phyloP scores from a whole-genome alignment of 2,797 vertebrate species.

The Trematomus bernacchii region DNA sequence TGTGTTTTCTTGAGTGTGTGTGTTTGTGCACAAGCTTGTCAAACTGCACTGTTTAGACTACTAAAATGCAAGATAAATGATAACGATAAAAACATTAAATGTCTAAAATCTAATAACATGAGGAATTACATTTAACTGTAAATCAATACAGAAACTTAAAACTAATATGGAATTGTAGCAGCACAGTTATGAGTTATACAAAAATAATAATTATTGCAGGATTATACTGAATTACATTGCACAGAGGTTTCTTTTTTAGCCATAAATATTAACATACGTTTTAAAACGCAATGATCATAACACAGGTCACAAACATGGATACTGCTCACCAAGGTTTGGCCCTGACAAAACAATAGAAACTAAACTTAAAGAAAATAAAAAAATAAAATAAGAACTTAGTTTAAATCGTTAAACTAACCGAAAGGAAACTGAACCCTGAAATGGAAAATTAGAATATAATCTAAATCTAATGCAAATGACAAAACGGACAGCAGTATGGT shows the following conservation, averaged over 20 bases:
- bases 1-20: neutral
- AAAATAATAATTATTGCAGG: conserved; percentile 43
- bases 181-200: conserved; percentile 27
- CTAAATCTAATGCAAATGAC: conserved; percentile 56
- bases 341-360: neutral
- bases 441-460: conserved; percentile 34
- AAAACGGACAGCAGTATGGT: conserved; percentile 20
- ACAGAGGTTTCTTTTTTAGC: conserved; percentile 29
- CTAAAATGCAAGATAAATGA: neutral
- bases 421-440: conserved; percentile 11
- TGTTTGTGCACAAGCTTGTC: neutral
- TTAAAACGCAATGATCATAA: conserved; percentile 12
- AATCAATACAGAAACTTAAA: conserved; percentile 3
- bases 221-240: conserved; percentile 28
- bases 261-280: conserved; percentile 25
- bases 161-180: neutral
- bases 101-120: conserved; percentile 14
- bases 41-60: neutral
- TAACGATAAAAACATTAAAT: neutral
- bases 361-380: neutral
- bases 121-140: neutral
- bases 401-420: conserved; percentile 17
- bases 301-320: neutral
- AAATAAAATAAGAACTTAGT: neutral
- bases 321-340: neutral